Base-by-base conservation (phyloP, 2,113 vertebrate species). In the Poeciliopsis retropinna region DNA sequence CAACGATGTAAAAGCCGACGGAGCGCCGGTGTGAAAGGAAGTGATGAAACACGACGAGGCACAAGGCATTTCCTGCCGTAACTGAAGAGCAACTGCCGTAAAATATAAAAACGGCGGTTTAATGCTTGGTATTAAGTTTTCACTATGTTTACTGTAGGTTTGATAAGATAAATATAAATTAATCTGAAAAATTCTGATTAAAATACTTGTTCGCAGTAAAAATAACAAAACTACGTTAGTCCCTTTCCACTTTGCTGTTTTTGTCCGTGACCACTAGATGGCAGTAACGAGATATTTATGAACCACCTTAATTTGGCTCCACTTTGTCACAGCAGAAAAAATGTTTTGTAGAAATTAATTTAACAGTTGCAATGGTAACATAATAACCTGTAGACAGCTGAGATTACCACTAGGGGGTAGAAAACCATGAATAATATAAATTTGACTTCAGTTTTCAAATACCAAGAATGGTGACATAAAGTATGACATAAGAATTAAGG, bases 11-110 rank as follows among this genome's bases (percentile, higher is more conserved):
- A 57, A 67, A 0, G 17, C 29, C 9, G 51, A 78, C 51, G 3
- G 31, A 63, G 54, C 41, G 81, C 82, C 87, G 79, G 67, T 28
- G 75, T 22, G 72, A 92, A 80, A 92, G 92, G 92, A 93, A 92
- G 89, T 84, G 30, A 25, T 13, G 9, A 7, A 10, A 2, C 76
- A 39, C 8, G 22, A 25, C 14, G 12, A 85, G 87, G 65, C 37
- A 10, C 30, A 57, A 19, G 12, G 2, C 4, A 3, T 0, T 72
- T 88, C 66, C 64, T 75, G 75, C 19, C 69, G 83, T 44, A 60
- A 57, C 19, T 29, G 17, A 6, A 44, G 1, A 0, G 6, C 3
- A 44, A 0, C n/a, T 44, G 67, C 11, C 71, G 19, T 67, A 66
- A 80, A 51, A 67, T 1, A 3, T 19, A 25, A 39, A 65, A 31